phyloP scores from a whole-genome alignment of 2,797 vertebrate species.

The Coluber constrictor region DNA sequence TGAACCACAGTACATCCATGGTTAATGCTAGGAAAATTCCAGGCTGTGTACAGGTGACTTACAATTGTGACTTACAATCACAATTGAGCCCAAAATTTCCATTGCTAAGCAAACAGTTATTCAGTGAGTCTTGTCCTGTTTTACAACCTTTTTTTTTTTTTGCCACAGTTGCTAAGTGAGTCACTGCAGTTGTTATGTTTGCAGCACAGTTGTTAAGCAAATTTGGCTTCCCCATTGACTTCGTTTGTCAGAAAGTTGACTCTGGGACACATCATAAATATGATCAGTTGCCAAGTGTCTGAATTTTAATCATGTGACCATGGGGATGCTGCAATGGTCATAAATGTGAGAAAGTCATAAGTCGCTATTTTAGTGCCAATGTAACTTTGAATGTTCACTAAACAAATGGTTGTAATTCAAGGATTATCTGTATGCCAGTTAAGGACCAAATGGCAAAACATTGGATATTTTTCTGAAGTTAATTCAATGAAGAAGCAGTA shows the following conservation, averaged over 20 bases:
- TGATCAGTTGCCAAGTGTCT: neutral
- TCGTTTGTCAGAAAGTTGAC: neutral
- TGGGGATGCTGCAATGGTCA: neutral
- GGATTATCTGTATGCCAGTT: neutral
- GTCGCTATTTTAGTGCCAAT: neutral
- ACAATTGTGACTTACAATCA: neutral
- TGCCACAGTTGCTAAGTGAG: neutral
- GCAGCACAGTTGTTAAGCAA: neutral
- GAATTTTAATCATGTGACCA: neutral
- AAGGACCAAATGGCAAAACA: neutral
- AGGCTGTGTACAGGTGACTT: neutral
- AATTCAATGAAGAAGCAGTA: neutral
- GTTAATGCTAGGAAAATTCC: neutral
- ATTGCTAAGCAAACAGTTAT: neutral
- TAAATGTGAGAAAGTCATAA: neutral
- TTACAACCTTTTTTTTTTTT: neutral
- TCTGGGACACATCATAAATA: neutral
- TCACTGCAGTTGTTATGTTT: neutral
- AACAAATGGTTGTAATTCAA: neutral
- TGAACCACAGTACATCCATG: neutral
- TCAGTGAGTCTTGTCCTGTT: neutral
- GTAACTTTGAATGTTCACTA: neutral
- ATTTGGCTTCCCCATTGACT: neutral
- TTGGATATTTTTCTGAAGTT: neutral
- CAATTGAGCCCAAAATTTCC: neutral